phyloP scores from a whole-genome alignment of 2,888 invertebrate genomes.

The Megalurothrips usitatus region DNA sequence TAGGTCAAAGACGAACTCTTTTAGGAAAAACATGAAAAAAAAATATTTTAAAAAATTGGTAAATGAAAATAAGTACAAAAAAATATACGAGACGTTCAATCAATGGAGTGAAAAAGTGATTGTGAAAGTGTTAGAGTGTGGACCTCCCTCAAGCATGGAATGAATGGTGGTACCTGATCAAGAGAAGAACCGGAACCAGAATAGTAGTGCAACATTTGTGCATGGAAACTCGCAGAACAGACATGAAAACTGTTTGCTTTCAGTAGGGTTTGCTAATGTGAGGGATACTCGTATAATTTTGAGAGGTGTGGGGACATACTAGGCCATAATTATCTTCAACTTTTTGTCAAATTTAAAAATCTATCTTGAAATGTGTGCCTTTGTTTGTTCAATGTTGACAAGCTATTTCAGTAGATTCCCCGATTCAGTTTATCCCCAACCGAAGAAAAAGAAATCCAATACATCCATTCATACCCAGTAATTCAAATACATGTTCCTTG shows the following conservation, averaged over 20 bases:
- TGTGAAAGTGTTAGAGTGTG: background rate
- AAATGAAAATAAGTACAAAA: background rate
- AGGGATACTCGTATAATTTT: background rate
- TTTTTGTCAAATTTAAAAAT: conserved; percentile 18
- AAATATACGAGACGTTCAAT: background rate
- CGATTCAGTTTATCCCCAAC: background rate
- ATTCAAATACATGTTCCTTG: too few relatives aligned
- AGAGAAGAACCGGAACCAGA: background rate
- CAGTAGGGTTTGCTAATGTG: too few relatives aligned
- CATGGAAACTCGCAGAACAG: too few relatives aligned
- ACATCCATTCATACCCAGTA: too few relatives aligned
- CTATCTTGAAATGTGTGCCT: background rate
- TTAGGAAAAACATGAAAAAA: background rate
- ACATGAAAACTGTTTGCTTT: too few relatives aligned
- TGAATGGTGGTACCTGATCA: background rate
- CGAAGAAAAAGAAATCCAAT: background rate
- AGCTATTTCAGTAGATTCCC: background rate
- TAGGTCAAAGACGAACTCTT: background rate
- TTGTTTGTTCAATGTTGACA: background rate
- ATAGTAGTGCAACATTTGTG: background rate
- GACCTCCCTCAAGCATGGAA: background rate
- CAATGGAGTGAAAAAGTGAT: background rate
- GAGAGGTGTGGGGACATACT: background rate
- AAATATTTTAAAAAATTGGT: conserved; percentile 8
- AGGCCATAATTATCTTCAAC: conserved; percentile 10